Base-by-base conservation (phyloP, 2,113 vertebrate species). In the Corynorhinus townsendii region DNA sequence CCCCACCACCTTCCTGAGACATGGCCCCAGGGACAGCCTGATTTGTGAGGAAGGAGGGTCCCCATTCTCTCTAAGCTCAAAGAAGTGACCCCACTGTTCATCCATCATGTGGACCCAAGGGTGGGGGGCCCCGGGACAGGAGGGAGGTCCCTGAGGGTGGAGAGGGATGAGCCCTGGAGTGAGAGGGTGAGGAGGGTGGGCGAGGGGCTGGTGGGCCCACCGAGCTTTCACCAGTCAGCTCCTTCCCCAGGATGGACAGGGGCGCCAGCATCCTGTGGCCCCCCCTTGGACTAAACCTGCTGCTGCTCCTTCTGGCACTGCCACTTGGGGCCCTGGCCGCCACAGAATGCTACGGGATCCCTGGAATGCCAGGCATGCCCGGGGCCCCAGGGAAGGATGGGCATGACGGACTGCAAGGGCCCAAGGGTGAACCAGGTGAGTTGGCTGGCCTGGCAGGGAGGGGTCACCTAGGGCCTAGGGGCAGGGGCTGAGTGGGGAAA, bases 381-480 rank as follows among this genome's bases (percentile, higher is more conserved):
- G 99, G 99, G 0, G 3, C 98, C 3, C 99, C 99, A 0, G 99
- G 99, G 72, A 99, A 96, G 94, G 99, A 99, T 9, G 99, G 99
- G 4, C 96, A 99, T 0, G 98, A 99, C 2, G 99, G 99, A 28
- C 72, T 95, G 43, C 98, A 92, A 40, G 98, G 98, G 95, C 95
- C 98, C 91, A 99, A 98, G 97, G 98, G 98, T 0, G 98, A 99
- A 20, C 97, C 98, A 98, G 98, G 98, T 99, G 97, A 98, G 97
- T 97, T 26, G 68, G 86, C 16, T 0, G 10, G 68, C 49, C 75
- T 35, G 30, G 28, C 2, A 30, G 54, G 69, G 19, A 12, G 7
- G 43, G 35, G 38, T 4, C 35, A 4, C 38, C 54, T 14, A 3
- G 79, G 66, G 54, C 22, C 40, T 54, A 40, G 19, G 30, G n/a